Evolutionary conservation across 2,113 vertebrate genomes (phyloP).

Genomic region (Bujurquina vittata): DNA sequence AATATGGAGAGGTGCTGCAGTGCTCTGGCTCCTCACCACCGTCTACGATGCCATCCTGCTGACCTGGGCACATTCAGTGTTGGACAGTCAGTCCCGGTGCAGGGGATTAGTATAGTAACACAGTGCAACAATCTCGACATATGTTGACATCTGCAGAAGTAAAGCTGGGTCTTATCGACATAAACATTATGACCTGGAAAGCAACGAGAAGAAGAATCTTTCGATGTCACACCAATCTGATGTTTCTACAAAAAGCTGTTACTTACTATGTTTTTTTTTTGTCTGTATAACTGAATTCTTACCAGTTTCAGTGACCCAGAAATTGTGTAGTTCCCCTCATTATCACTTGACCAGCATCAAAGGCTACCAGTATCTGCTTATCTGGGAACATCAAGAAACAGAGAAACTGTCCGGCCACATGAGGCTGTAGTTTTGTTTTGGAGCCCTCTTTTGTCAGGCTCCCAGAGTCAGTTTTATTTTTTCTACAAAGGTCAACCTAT

Average conservation of each 20-base stretch:
- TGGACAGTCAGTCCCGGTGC: conserved; percentile 7
- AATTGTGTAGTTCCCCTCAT: conserved; percentile 43
- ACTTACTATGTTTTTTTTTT: conserved; percentile 10
- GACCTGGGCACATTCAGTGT: conserved; percentile 60
- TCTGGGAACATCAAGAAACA: conserved; percentile 6
- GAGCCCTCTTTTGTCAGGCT: conserved; percentile 37
- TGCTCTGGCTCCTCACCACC: conserved; percentile 30
- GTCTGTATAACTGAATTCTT: conserved; percentile 40
- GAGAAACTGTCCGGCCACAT: neutral
- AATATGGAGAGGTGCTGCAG: conserved; percentile 57
- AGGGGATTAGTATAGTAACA: conserved; percentile 45
- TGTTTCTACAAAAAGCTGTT: conserved; percentile 1
- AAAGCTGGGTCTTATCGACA: neutral
- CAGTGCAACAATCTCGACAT: conserved; percentile 26
- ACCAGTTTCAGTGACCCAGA: conserved; percentile 51
- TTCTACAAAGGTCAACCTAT: conserved; percentile 45
- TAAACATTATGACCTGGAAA: neutral
- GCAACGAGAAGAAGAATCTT: neutral
- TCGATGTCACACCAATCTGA: neutral
- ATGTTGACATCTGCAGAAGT: neutral
- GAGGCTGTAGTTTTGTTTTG: neutral
- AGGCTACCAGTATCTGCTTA: neutral
- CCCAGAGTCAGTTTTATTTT: conserved; percentile 13
- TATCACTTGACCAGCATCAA: conserved; percentile 44
- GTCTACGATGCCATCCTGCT: conserved; percentile 63